Conservation (phyloP, 2,113 vertebrate genomes). For the Isurus oxyrinchus region DNA sequence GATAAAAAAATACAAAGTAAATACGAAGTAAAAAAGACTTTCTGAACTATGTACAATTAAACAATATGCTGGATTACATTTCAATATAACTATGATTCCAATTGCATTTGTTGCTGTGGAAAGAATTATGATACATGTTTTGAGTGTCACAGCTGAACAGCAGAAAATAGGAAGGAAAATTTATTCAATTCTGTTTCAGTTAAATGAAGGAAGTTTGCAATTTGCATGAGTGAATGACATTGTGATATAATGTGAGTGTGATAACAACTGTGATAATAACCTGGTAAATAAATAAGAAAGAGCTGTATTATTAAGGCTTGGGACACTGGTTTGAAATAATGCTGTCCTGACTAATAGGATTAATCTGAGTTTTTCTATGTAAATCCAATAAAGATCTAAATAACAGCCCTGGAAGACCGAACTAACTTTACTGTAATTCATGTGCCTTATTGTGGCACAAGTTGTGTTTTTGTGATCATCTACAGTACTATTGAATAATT, state of each 20-base stretch:
- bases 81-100: background rate
- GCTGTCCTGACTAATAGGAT: background rate
- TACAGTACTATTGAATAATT: background rate
- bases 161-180: background rate
- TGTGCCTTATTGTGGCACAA: background rate
- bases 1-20: conserved; percentile 13
- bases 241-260: background rate
- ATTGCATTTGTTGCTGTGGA: background rate
- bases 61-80: background rate
- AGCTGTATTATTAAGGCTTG: background rate
- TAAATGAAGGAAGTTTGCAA: background rate
- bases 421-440: background rate
- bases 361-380: background rate
- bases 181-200: background rate
- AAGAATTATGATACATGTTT: background rate
- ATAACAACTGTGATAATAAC: background rate
- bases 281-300: background rate
- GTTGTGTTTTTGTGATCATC: background rate
- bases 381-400: background rate
- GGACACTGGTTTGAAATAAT: background rate
- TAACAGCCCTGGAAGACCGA: background rate
- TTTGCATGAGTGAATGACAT: background rate
- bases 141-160: background rate
- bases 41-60: background rate
- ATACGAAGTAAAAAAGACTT: conserved; percentile 23